A percentile compares a stretch with the other conserved stretches of the same genome.
phyloP scores from a whole-genome alignment of 2,113 vertebrate genomes.

The Accipiter cooperii region DNA sequence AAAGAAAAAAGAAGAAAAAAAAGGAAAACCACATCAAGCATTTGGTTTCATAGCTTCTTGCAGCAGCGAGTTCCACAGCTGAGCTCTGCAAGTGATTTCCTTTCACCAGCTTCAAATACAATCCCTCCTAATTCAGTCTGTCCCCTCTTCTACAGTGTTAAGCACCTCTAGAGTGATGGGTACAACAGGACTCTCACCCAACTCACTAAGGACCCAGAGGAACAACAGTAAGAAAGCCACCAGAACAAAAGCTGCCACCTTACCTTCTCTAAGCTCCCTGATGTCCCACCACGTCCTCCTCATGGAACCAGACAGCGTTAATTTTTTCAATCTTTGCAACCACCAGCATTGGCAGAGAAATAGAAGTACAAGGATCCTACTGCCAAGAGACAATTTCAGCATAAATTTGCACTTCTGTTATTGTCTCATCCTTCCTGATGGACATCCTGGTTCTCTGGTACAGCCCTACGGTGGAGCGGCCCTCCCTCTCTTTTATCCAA shows the following conservation, averaged over 20 bases:
- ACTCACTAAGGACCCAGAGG: neutral
- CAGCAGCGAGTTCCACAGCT: neutral
- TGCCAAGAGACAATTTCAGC: neutral
- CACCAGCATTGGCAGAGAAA: neutral
- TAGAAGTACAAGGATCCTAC: neutral
- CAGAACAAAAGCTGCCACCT: neutral
- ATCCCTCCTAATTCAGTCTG: neutral
- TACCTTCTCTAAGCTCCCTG: neutral
- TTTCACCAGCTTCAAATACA: neutral
- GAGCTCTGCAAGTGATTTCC: neutral
- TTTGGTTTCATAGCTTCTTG: neutral
- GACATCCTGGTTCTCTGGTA: neutral
- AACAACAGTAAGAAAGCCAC: neutral
- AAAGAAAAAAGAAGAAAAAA: rapidly evolving
- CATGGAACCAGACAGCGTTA: neutral
- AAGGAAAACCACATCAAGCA: neutral
- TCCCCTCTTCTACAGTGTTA: neutral
- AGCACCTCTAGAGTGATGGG: neutral
- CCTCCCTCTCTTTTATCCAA: constrained; percentile 1
- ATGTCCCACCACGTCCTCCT: neutral
- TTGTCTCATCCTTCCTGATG: neutral
- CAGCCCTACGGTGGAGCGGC: neutral
- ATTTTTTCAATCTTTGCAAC: neutral
- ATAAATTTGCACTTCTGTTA: neutral
- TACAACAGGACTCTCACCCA: neutral